These are phyloP conservation scores for Encarsia formosa DNA, from an alignment of 2,888 invertebrate genomes.

Conservation along the genomic window DNA sequence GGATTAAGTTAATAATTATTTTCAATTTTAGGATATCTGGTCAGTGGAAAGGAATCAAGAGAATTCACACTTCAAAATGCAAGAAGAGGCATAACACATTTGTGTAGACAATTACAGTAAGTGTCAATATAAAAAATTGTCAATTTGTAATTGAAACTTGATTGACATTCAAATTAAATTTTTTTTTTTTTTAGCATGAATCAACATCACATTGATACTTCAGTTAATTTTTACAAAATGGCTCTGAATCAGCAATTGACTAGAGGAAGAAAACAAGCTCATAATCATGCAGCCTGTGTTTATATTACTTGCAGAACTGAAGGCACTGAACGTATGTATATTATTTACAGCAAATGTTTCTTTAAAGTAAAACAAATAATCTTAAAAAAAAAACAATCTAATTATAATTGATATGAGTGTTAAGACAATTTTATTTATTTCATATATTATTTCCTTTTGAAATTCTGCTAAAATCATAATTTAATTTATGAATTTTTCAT, in stretches of 20 bases:
- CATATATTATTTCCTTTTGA: no score
- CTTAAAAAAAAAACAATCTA: no score
- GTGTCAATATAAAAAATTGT: conserved; percentile 19
- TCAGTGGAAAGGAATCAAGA: conserved; percentile 84
- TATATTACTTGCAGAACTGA: conserved; percentile 96
- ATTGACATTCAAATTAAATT: conserved; percentile 1
- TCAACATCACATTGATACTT: conserved; percentile 88
- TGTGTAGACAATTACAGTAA: conserved; percentile 77
- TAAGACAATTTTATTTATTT: no score
- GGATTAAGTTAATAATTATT: background rate
- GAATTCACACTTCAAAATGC: conserved; percentile 89
- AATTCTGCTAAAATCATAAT: no score
- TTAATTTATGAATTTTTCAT: no score
- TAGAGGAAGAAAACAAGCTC: conserved; percentile 82
- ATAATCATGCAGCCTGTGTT: conserved; percentile 94
- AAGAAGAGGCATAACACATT: conserved; percentile 74
- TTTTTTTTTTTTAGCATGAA: conserved; percentile 58
- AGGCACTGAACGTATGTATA: conserved; percentile 75
- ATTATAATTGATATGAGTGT: no score
- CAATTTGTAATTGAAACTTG: background rate
- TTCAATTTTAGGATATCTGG: conserved; percentile 64
- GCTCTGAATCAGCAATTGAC: conserved; percentile 80
- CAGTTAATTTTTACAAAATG: conserved; percentile 92
- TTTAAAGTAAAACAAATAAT: no score
- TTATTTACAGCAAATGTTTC: no score